Percentiles rank a stretch among this genome's conserved stretches.
phyloP scores from a whole-genome alignment of 1,140 invertebrate species.

The Mya arenaria region DNA sequence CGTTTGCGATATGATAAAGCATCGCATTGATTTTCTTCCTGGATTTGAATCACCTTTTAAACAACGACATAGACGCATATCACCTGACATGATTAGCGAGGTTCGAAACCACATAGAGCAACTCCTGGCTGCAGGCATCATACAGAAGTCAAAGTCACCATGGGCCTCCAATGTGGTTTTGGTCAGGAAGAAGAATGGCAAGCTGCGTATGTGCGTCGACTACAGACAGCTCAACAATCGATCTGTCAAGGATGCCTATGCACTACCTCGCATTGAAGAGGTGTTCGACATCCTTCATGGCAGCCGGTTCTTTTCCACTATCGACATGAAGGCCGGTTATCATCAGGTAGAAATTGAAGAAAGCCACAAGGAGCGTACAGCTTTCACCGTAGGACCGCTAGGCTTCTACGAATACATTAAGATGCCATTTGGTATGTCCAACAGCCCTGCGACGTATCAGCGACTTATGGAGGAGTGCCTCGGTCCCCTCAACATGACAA shows the following conservation, averaged over 20 bases:
- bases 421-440: constrained; percentile 44
- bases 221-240: background rate
- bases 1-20: constrained; percentile 31
- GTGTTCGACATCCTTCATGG: constrained; percentile 17
- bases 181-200: background rate
- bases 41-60: constrained; percentile 37
- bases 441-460: constrained; percentile 53
- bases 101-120: constrained; percentile 26
- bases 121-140: constrained; percentile 1
- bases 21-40: constrained; percentile 38
- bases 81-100: constrained; percentile 22
- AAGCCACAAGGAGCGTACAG: background rate
- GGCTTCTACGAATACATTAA: constrained; percentile 17
- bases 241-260: background rate
- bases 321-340: background rate
- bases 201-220: background rate
- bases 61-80: background rate
- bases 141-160: constrained; percentile 12
- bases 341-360: background rate
- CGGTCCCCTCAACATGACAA: background rate
- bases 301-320: background rate
- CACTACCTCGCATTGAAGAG: constrained; percentile 15
- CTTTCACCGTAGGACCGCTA: background rate
- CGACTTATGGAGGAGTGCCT: background rate
- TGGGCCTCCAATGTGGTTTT: constrained; percentile 28